Conservation (phyloP, 2,888 invertebrate species). For the Mythimna albipuncta region DNA sequence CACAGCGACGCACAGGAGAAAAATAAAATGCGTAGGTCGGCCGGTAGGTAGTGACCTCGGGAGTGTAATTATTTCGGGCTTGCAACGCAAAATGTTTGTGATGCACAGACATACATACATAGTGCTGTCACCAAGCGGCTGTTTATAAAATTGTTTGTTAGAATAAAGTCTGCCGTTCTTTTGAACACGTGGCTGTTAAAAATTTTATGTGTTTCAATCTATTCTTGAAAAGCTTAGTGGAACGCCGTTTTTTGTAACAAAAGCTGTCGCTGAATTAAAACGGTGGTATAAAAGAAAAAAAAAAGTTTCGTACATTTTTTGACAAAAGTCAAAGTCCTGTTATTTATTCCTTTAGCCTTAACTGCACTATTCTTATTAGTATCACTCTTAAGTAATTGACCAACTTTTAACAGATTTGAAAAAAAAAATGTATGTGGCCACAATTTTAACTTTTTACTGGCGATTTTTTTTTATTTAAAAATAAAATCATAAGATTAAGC, state of each 20-base stretch:
- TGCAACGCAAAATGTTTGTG: conserved; percentile 64
- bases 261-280: background rate
- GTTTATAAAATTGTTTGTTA: conserved; percentile 41
- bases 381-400: too few relatives aligned
- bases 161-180: conserved; percentile 35
- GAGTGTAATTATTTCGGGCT: conserved; percentile 83
- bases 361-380: too few relatives aligned
- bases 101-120: conserved; percentile 60
- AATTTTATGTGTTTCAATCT: conserved; percentile 12
- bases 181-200: conserved; percentile 39
- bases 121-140: conserved; percentile 67
- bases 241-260: background rate
- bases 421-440: background rate
- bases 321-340: too few relatives aligned
- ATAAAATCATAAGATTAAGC: too few relatives aligned
- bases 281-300: too few relatives aligned
- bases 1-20: conserved; percentile 71
- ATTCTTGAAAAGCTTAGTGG: background rate
- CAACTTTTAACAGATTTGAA: too few relatives aligned
- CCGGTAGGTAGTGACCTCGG: conserved; percentile 84
- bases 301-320: too few relatives aligned
- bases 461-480: background rate
- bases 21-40: conserved; percentile 78
- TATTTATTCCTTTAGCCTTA: too few relatives aligned
- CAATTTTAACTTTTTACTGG: background rate